Evolutionary conservation across 2,113 vertebrate genomes (phyloP), one percentile per base, ranked within the genome.

Genomic region (Chionomys nivalis): DNA sequence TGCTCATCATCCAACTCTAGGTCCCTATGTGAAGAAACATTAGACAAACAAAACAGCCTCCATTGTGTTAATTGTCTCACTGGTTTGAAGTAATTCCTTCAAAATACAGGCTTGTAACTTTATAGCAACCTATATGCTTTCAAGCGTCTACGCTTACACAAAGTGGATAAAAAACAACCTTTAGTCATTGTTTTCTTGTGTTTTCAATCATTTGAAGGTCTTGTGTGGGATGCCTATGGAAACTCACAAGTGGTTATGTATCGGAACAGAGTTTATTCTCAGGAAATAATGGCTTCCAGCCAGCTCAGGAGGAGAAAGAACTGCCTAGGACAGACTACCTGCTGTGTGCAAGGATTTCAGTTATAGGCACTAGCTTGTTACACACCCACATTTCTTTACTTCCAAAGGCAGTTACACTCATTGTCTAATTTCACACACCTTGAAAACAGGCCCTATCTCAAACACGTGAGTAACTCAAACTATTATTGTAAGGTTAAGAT

Each of bases 341-440:
- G 5, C 94, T 93, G 97, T 94, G 96, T 94, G 96, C 96, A 96
- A 95, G 94, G 91, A 97, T 93, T 96, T 97, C 93, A 96, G 95
- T 96, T 98, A 91, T 81, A 98, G 97, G 98, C 97, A 97, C 96
- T 98, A 97, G 97, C 97, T 98, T 97, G 94, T 96, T 98, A 0
- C 16, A 97, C 95, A 97, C 95, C 96, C 89, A 83, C 97, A 94
- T 95, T 96, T 88, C 92, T 92, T 86, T 76, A 96, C 93, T 96
- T 95, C 85, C 97, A 98, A 98, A 97, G 96, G 95, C 97, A 98
- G n/a, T 72, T 96, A 93, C 94, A 97, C 98, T 97, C 89, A 89
- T 72, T 96, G 92, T 96, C 90, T 77, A 97, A 98, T 87, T 95
- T 97, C 95, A 94, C 88, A 95, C 87, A 97, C 89, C 92, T 97